phyloP scores from a whole-genome alignment of 2,888 invertebrate species.

The Pasiphila rectangulata region DNA sequence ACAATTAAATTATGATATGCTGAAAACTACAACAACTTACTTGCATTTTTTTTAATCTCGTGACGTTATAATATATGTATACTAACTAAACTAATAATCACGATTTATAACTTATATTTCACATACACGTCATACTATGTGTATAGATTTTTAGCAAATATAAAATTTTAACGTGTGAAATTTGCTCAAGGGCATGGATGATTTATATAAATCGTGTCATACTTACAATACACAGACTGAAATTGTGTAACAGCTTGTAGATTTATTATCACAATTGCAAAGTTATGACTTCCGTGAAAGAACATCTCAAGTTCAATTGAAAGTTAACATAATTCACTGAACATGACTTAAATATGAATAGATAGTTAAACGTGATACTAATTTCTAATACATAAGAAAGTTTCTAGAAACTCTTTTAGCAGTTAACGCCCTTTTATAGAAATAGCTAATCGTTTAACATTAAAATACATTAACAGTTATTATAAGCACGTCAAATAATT shows the following conservation, averaged over 20 bases:
- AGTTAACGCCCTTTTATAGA: too few relatives aligned
- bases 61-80: neutral
- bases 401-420: neutral
- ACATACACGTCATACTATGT: slow-evolving; percentile 36
- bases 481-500: too few relatives aligned
- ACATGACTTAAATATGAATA: neutral
- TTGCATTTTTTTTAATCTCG: too few relatives aligned
- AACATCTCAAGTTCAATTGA: slow-evolving; percentile 20
- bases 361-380: neutral
- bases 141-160: slow-evolving; percentile 37
- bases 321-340: slow-evolving; percentile 8
- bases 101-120: slow-evolving; percentile 31
- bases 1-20: too few relatives aligned
- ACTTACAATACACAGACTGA: slow-evolving; percentile 20
- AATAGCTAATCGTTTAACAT: too few relatives aligned
- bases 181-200: slow-evolving; percentile 28
- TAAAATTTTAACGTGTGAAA: slow-evolving; percentile 30
- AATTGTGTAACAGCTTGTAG: slow-evolving; percentile 7
- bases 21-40: too few relatives aligned
- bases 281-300: slow-evolving; percentile 26
- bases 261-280: slow-evolving; percentile 20
- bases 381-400: neutral
- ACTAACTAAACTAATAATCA: slow-evolving; percentile 36
- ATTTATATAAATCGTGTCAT: slow-evolving; percentile 5
- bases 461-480: too few relatives aligned